Evolutionary conservation across 2,113 vertebrate species (phyloP), one percentile per base, ranked within the genome.

Genomic region (Rhinichthys klamathensis): DNA sequence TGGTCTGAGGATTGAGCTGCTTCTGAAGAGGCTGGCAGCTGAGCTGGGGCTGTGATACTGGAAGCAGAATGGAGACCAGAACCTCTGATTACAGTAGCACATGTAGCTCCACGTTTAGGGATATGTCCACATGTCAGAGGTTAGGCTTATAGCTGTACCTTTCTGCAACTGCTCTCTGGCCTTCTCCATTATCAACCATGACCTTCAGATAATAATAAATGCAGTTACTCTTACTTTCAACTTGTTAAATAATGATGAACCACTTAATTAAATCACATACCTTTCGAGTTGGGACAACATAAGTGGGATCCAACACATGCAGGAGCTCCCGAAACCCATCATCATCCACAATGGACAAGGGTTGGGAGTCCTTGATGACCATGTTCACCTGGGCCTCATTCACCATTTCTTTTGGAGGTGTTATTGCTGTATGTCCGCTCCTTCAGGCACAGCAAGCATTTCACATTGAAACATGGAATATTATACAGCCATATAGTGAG

Each of bases 201-300:
- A 35, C 35, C 35, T 35, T 35, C 35, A 35, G 35, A 35, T 35
- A 35, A 35, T 4, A 35, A 6, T 35, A 35, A 35, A 35, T 35
- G 35, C 35, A 35, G 35, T 35, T 0, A 35, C 35, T 35, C 3
- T 35, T 35, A 35, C 35, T 35, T 35, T 35, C 35, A 35, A 35
- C 35, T 35, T 10, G 2, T 15, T 18, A 15, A 32, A 67, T 30
- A 67, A 67, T 67, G 15, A 65, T 30, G 4, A 65, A 30, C 9
- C 27, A 65, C n/a, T 27, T 27, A 30, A 65, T 65, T 65, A 67
- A n/a, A 67, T 67, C 63, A 67, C 63, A 30, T 67, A 67, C 27
- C 25, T 67, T 67, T 67, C 27, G 1, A 67, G 63, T 32, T 67
- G 63, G 63, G 63, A 67, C 30, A 30, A 30, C 30, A 30, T n/a